A percentile compares a stretch with the other conserved stretches of the same genome.
These are phyloP conservation scores for Rhinichthys klamathensis DNA, from an alignment of 2,113 vertebrate species.

Conservation along the genomic window DNA sequence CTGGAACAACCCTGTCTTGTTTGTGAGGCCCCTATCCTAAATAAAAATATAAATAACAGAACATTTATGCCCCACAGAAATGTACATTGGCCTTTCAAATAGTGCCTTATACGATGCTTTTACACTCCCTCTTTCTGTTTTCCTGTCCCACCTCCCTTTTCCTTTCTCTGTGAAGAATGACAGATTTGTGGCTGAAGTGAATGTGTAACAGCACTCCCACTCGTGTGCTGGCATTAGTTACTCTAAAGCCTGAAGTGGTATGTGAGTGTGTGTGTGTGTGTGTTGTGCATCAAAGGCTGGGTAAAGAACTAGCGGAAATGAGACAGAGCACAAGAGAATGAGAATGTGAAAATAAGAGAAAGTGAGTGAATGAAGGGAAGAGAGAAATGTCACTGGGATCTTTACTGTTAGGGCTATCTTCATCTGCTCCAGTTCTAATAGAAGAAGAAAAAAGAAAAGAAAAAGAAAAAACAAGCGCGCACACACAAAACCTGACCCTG, in stretches of 20 bases:
- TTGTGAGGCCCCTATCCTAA: not conserved
- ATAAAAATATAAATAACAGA: not conserved
- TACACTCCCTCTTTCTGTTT: not conserved
- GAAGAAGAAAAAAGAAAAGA: not conserved
- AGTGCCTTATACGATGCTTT: not conserved
- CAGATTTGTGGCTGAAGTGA: constrained; percentile 47
- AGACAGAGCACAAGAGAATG: not conserved
- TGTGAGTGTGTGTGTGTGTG: not conserved
- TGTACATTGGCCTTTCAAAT: not conserved
- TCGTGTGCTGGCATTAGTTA: constrained; percentile 31
- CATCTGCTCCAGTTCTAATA: constrained; percentile 13
- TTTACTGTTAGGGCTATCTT: constrained; percentile 22
- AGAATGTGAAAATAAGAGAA: constrained; percentile 11
- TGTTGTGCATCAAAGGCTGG: constrained; percentile 17
- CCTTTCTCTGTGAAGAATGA: constrained; percentile 3
- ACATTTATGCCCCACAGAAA: too few species aligned
- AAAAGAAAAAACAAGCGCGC: not conserved
- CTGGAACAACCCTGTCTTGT: not conserved
- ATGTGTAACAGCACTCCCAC: constrained; percentile 45
- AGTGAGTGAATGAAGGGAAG: not conserved
- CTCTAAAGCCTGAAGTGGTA: constrained; percentile 26
- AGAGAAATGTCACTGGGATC: not conserved
- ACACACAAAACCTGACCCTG: not conserved
- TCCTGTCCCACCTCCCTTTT: not conserved
- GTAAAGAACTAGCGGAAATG: not conserved